phyloP scores from a whole-genome alignment of 2,113 vertebrate species.

The Eurypyga helias region DNA sequence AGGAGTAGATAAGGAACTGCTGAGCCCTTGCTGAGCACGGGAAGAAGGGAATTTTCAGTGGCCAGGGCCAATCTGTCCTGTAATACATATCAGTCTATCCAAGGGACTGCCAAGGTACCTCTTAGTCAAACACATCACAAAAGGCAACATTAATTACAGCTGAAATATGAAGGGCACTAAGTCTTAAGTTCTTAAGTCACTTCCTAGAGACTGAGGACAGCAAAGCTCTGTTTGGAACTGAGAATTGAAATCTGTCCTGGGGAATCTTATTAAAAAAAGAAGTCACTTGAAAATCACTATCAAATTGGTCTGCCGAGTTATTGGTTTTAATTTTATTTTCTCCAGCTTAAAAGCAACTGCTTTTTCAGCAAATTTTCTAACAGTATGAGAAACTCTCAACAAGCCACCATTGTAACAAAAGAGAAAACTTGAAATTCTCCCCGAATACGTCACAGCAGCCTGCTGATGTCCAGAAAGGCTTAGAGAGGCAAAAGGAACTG shows the following conservation, averaged over 20 bases:
- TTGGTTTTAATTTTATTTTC: not conserved
- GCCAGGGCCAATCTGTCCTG: not conserved
- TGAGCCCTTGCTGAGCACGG: not conserved
- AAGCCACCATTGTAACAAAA: not conserved
- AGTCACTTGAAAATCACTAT: not conserved
- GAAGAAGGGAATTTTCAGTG: not conserved
- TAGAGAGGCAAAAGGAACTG: not conserved
- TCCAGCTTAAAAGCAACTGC: not conserved
- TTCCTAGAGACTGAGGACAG: not conserved
- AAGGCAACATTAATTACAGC: not conserved
- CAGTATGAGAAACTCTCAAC: not conserved
- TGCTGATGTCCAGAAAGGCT: not conserved
- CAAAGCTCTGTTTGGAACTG: not conserved
- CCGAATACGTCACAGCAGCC: not conserved
- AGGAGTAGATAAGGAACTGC: not conserved
- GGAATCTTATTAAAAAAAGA: not conserved
- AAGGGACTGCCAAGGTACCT: not conserved
- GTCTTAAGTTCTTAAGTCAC: not conserved
- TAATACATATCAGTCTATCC: not conserved
- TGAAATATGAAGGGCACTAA: not conserved
- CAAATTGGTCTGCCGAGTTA: not conserved
- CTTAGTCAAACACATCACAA: accelerated
- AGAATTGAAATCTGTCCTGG: not conserved
- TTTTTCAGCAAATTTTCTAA: not conserved
- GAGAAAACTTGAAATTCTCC: not conserved